phyloP scores from a whole-genome alignment of 92 coral and sea anemone genomes.

The Virgularia gustaviana region DNA sequence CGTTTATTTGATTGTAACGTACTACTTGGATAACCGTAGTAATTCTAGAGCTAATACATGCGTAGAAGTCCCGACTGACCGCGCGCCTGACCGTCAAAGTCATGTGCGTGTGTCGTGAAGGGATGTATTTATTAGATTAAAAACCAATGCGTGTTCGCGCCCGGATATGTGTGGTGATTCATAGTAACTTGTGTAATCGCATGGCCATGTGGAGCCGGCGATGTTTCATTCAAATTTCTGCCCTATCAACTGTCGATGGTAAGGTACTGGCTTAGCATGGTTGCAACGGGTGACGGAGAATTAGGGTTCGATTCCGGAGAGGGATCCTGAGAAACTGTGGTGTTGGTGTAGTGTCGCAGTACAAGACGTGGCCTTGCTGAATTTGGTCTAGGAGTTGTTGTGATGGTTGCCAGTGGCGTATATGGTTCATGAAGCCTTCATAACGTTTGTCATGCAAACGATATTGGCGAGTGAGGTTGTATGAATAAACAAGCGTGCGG shows the following conservation, averaged over 20 bases:
- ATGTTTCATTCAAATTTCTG: slow-evolving; percentile 59
- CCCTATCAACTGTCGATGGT: slow-evolving; percentile 59
- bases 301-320: slow-evolving; percentile 59
- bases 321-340: slow-evolving; percentile 46
- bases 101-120: no score
- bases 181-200: slow-evolving; percentile 45
- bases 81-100: no score
- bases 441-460: no score
- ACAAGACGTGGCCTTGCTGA: no score
- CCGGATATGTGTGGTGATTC: slow-evolving; percentile 46
- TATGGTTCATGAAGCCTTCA: no score
- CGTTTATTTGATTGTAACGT: no score
- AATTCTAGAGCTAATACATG: slow-evolving; percentile 58
- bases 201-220: slow-evolving; percentile 46
- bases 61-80: slow-evolving; percentile 41
- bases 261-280: slow-evolving; percentile 61
- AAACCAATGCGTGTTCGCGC: slow-evolving; percentile 29
- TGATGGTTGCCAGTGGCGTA: no score
- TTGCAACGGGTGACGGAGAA: slow-evolving; percentile 58
- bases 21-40: slow-evolving; percentile 47
- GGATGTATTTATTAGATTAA: slow-evolving; percentile 54
- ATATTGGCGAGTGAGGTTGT: no score
- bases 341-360: no score
- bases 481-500: no score
- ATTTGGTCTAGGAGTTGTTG: no score